Evolutionary conservation across 2,888 invertebrate genomes (phyloP), one percentile per base, ranked within the genome.

Genomic region (Poecilus cupreus): DNA sequence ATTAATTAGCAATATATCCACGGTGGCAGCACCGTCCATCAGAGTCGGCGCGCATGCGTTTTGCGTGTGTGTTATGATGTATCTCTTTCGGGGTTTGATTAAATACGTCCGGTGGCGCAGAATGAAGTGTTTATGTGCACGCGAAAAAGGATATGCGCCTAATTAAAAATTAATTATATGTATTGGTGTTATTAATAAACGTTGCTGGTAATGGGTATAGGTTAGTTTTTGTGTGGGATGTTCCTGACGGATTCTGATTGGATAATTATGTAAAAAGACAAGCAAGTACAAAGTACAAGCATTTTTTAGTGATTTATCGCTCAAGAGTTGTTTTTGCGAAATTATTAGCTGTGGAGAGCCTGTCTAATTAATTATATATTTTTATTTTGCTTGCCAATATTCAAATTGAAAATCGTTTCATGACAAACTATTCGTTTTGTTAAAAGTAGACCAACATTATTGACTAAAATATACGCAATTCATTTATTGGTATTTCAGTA

Each of bases 1-100:
- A 80, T 80, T 80, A 80, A 80, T 80, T 80, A 80, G 80, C 72
- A 80, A 80, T 80, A 80, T 80, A 80, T 80, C 68, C 72, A 49
- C 54, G 49, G 80, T 80, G 80, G 72, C 80, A 72, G 80, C 37
- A 37, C 39, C 80, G 80, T 80, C 72, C 72, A 80, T 80, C 80
- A 79, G 18, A 26, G 32, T 10, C 24, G 51, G 46, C 26, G 20
- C 57, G 43, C 78, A 68, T 68, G 64, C 64, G 64, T 68, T 37
- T 68, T 37, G 32, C 64, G 64, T 37, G 64, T 68, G 64, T 68
- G 37, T 20, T 80, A 72, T 80, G 80, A 80, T 80, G 54, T 72
- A 80, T 80, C 57, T 54, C 22, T 72, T 79, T 72, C 46, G 57
- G 39, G 13, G n/a, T 72, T 51, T 80, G 80, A 80, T 80, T 80